Evolutionary conservation across 1,140 invertebrate species (phyloP), one percentile per base, ranked within the genome.

Genomic region (Choristoneura fumiferana): DNA sequence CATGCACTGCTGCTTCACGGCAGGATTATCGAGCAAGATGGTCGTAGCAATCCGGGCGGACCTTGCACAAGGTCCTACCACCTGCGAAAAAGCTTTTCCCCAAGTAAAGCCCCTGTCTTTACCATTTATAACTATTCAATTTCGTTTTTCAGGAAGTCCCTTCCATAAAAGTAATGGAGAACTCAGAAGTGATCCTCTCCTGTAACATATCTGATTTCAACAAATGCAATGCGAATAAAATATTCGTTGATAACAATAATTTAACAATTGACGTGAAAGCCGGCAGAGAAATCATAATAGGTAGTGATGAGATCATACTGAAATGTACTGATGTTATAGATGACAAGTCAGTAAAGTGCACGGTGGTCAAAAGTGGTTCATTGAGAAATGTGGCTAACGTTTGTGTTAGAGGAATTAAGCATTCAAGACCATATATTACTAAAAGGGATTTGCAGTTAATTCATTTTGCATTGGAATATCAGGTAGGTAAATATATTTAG

Each of bases 231-330:
- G 49, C 63, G 33, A 40, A 62, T 6, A 60, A 60, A 37, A 76
- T 84, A 58, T 84, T 76, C 53, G 59, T 84, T 10, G 78, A 84
- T 45, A 73, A 79, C 63, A 67, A 67, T 1, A 66, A 67, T 34
- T 55, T 84, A 9, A 57, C 54, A 1, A 34, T 45, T 1, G 81
- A 84, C 22, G 57, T 74, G 4, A 68, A 58, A 37, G 43, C 69
- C 8, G 81, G 74, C 9, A 77, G 60, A 8, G 69, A 74, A 59
- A 71, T 84, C 57, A 69, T 69, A 5, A 70, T 84, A 17, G 62
- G 62, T 0, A 57, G 52, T 43, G 71, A 74, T 59, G 73, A 79
- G 67, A 71, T 84, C 22, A 63, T 77, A 38, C 53, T 78, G 9
- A 65, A 60, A 18, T 78, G 79, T 57, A 69, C 52, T 43, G 39